These are phyloP conservation scores for Enteromius paludinosus DNA, from an alignment of 2,797 vertebrate genomes.

Conservation along the genomic window DNA sequence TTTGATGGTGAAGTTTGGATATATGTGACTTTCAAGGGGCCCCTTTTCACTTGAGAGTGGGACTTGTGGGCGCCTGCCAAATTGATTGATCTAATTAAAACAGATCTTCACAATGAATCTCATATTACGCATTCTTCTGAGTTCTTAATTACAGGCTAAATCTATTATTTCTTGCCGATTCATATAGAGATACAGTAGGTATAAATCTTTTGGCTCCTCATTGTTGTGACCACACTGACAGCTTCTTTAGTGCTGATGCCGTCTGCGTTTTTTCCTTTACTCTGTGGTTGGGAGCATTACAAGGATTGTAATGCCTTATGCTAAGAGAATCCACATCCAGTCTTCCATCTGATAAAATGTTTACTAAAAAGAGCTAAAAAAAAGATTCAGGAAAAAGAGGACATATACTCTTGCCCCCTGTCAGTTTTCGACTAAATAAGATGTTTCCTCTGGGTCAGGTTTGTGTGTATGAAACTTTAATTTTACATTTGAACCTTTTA, in stretches of 20 bases:
- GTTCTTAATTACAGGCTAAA: conserved; percentile 40
- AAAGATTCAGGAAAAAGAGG: neutral
- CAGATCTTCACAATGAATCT: conserved; percentile 33
- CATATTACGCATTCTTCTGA: neutral
- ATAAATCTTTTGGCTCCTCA: neutral
- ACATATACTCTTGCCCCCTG: neutral
- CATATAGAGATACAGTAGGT: conserved; percentile 20
- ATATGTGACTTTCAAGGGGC: conserved; percentile 6
- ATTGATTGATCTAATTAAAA: conserved; percentile 30
- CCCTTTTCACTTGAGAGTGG: neutral
- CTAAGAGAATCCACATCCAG: neutral
- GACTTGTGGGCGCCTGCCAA: conserved; percentile 15
- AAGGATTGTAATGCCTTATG: conserved; percentile 10
- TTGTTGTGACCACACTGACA: conserved; percentile 42
- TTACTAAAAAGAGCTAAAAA: neutral
- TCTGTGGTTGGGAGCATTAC: conserved; percentile 27
- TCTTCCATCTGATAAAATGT: conserved; percentile 4
- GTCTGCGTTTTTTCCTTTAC: neutral
- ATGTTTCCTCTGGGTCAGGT: neutral
- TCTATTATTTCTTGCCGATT: conserved; percentile 9
- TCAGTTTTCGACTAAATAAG: neutral
- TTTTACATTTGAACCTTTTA: too few relatives aligned
- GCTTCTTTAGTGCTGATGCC: conserved; percentile 33
- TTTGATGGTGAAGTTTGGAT: neutral
- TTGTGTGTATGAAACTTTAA: neutral